These are phyloP conservation scores for Scomber scombrus DNA, from an alignment of 2,113 vertebrate species.

Conservation along the genomic window DNA sequence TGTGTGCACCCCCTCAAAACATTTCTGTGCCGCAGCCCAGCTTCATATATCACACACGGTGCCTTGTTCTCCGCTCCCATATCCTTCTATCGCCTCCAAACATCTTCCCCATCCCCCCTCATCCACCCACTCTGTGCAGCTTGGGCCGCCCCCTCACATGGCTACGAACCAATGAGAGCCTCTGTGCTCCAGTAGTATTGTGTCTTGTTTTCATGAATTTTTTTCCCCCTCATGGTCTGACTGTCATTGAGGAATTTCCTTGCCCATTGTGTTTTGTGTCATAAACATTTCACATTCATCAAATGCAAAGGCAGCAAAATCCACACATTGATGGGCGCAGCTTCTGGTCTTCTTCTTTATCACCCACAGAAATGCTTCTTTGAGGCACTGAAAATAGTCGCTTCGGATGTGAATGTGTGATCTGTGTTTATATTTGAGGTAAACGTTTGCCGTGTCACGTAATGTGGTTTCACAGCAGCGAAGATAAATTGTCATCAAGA, in stretches of 20 bases:
- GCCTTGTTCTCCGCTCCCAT: constrained; percentile 54
- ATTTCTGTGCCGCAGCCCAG: constrained; percentile 29
- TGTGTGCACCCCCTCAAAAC: constrained; percentile 39
- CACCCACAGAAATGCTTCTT: neutral
- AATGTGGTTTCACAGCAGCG: no score
- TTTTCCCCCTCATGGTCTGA: constrained; percentile 14
- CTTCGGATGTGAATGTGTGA: no score
- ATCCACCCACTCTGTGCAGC: constrained; percentile 49
- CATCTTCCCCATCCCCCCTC: constrained; percentile 52
- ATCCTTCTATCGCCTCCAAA: constrained; percentile 38
- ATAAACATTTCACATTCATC: neutral
- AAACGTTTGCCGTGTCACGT: no score
- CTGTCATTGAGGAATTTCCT: constrained; percentile 40
- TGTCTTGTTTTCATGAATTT: constrained; percentile 35
- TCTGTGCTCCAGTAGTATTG: neutral
- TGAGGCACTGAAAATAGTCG: neutral
- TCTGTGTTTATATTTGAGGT: no score
- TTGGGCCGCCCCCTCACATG: constrained; percentile 62
- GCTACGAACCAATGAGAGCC: constrained; percentile 55
- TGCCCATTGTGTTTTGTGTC: neutral
- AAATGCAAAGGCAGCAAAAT: neutral
- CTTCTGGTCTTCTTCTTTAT: neutral
- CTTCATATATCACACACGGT: constrained; percentile 56
- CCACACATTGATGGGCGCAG: neutral
- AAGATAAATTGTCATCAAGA: no score